phyloP scores from a whole-genome alignment of 2,888 invertebrate species.

The Drosophila paucipuncta region DNA sequence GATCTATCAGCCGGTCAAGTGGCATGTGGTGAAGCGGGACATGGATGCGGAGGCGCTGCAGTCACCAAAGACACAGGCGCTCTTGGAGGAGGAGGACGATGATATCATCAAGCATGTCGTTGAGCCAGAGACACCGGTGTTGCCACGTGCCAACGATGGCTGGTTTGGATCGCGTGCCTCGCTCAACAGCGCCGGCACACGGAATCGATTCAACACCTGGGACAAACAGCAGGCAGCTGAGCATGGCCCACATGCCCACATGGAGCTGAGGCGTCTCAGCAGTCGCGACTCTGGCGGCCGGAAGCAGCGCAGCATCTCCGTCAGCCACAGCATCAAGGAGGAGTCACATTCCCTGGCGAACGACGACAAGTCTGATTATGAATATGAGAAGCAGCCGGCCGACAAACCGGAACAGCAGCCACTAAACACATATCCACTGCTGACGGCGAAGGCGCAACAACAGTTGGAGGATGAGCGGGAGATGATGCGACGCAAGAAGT shows the following conservation, averaged over 20 bases:
- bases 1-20: constrained; percentile 90
- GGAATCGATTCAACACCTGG: constrained; percentile 72
- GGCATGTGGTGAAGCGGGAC: constrained; percentile 88
- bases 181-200: constrained; percentile 64
- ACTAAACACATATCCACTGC: constrained; percentile 1
- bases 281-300: constrained; percentile 58
- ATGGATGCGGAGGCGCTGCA: constrained; percentile 70
- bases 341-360: constrained; percentile 57
- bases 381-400: constrained; percentile 23
- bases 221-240: constrained; percentile 62
- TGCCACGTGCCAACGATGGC: constrained; percentile 85
- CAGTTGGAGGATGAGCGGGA: constrained; percentile 66
- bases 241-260: constrained; percentile 33
- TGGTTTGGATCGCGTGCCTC: constrained; percentile 83
- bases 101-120: constrained; percentile 88
- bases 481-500: constrained; percentile 70
- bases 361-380: constrained; percentile 24
- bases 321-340: constrained; percentile 78
- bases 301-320: constrained; percentile 74
- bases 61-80: constrained; percentile 62
- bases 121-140: constrained; percentile 89
- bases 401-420: background rate
- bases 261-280: constrained; percentile 74
- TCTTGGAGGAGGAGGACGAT: constrained; percentile 86
- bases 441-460: constrained; percentile 57